These are phyloP conservation scores for Merops nubicus DNA, from an alignment of 2,113 vertebrate genomes.

Conservation along the genomic window DNA sequence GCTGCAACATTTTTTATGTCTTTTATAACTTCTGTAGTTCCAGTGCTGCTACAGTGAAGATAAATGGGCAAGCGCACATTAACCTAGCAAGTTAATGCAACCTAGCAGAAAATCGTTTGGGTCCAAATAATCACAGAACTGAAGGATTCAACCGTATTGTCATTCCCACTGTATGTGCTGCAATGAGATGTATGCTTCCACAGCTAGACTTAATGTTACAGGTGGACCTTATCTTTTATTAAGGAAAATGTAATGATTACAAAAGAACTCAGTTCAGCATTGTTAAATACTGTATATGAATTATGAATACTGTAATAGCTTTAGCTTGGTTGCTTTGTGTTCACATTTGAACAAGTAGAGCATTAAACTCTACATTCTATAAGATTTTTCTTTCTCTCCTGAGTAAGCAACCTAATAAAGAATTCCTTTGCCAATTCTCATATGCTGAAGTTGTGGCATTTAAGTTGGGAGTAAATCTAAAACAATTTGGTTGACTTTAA, in stretches of 20 bases:
- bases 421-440: not conserved
- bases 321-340: not conserved
- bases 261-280: not conserved
- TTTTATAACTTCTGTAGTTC: not conserved
- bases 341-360: not conserved
- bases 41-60: rapidly evolving
- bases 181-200: not conserved
- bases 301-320: not conserved
- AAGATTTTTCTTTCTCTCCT: not conserved
- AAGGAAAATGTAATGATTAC: not conserved
- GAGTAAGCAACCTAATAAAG: not conserved
- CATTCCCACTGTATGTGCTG: not conserved
- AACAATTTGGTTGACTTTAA: not conserved
- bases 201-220: not conserved
- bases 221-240: not conserved
- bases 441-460: not conserved
- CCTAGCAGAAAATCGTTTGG: not conserved
- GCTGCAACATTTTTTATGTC: not conserved
- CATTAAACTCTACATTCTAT: not conserved
- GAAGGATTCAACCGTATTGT: not conserved
- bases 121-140: not conserved
- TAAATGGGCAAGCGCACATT: not conserved
- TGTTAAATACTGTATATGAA: not conserved
- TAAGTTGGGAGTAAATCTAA: not conserved
- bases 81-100: not conserved